phyloP scores from a whole-genome alignment of 1,140 invertebrate species.

The Drosophila nigrodunni region DNA sequence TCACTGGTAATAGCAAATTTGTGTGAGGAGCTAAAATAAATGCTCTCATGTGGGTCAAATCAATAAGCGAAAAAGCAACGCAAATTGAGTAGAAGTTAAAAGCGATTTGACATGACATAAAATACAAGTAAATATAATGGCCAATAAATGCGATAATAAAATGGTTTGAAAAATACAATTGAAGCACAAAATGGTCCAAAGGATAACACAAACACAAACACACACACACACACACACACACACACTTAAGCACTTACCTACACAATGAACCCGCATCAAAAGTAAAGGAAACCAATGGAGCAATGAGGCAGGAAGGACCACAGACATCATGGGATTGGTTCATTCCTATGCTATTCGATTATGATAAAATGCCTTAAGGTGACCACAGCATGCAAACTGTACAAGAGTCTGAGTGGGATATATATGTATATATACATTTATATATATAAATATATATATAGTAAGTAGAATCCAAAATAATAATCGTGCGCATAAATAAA shows the following conservation, averaged over 20 bases:
- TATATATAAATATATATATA: conserved; percentile 5
- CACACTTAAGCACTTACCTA: conserved; percentile 5
- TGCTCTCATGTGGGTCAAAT: conserved; percentile 46
- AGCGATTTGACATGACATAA: conserved; percentile 67
- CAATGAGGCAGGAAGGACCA: conserved; percentile 65
- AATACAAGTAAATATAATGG: conserved; percentile 72
- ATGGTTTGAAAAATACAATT: conserved; percentile 58
- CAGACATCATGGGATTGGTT: conserved; percentile 39
- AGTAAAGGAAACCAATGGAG: conserved; percentile 66
- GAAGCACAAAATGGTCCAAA: conserved; percentile 57
- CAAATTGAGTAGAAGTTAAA: conserved; percentile 54
- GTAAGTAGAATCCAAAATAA: conserved; percentile 64
- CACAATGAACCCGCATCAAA: conserved; percentile 75
- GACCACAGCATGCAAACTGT: conserved; percentile 59
- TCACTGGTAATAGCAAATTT: not conserved
- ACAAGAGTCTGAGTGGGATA: not conserved
- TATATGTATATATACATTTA: not conserved
- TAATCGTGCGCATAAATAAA: conserved; percentile 81
- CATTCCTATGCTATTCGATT: conserved; percentile 64
- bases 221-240: conserved; percentile 28
- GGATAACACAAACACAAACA: conserved; percentile 29
- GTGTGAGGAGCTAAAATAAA: too few relatives aligned
- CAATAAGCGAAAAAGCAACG: conserved; percentile 40
- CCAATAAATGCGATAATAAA: conserved; percentile 79
- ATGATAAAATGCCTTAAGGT: conserved; percentile 78